Conservation (phyloP, 2,113 vertebrate genomes). For the Lampris incognitus region DNA sequence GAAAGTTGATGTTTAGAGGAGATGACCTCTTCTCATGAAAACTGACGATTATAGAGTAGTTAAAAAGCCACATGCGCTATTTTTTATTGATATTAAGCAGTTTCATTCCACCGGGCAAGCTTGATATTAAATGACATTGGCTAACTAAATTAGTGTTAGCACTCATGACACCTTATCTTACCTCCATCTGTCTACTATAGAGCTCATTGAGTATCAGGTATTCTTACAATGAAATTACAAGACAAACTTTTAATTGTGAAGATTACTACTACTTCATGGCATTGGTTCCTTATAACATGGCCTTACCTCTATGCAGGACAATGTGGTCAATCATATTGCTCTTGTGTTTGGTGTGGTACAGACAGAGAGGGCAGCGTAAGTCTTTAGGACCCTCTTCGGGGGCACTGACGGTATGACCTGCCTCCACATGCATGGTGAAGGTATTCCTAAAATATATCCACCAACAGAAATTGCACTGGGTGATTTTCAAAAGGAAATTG, state of each 20-base stretch:
- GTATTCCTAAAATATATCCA: conserved; percentile 84
- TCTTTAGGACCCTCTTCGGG: conserved; percentile 92
- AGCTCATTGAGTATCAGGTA: too few relatives aligned
- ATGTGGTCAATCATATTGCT: conserved; percentile 99
- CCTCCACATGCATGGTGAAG: conserved; percentile 96
- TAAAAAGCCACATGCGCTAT: too few relatives aligned
- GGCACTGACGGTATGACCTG: conserved; percentile 86
- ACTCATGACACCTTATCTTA: too few relatives aligned
- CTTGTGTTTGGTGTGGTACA: conserved; percentile 98
- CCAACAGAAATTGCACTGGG: not conserved
- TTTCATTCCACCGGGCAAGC: too few relatives aligned
- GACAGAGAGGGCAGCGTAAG: conserved; percentile 96
- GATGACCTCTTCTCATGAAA: too few relatives aligned
- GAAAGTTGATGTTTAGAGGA: not conserved
- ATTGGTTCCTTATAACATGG: not conserved
- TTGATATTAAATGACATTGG: too few relatives aligned
- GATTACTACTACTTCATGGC: not conserved
- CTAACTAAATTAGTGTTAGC: too few relatives aligned
- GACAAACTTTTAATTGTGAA: not conserved
- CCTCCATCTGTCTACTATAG: too few relatives aligned
- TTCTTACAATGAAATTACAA: too few relatives aligned
- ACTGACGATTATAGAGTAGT: too few relatives aligned
- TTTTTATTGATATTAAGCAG: too few relatives aligned
- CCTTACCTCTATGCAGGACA: conserved; percentile 94
- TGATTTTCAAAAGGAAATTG: too few relatives aligned